Evolutionary conservation across 2,888 invertebrate species (phyloP).

Genomic region (Cetonia aurata): DNA sequence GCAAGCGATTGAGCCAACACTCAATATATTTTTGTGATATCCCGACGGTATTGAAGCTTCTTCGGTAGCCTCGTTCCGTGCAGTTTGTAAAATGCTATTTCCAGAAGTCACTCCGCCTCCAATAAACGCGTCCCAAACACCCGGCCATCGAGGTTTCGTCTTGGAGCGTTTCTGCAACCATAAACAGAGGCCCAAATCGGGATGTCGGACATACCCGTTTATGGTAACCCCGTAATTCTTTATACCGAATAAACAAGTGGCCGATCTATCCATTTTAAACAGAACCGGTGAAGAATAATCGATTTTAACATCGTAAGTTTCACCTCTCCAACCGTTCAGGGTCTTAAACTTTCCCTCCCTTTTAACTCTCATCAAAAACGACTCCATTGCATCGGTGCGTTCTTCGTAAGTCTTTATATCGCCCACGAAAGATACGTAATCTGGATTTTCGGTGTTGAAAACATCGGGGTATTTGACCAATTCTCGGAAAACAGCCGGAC

Average conservation of each 20-base stretch:
- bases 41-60: slow-evolving; percentile 7
- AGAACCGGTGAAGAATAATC: neutral
- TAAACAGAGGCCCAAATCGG: slow-evolving; percentile 15
- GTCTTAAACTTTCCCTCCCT: neutral
- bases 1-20: slow-evolving; percentile 6
- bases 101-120: slow-evolving; percentile 9
- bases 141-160: slow-evolving; percentile 8
- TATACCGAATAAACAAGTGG: slow-evolving; percentile 19
- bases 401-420: slow-evolving; percentile 3
- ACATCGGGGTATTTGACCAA: neutral
- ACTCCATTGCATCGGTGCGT: slow-evolving; percentile 13
- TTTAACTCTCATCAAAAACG: slow-evolving; percentile 6
- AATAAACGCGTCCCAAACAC: slow-evolving; percentile 5
- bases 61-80: neutral
- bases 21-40: neutral
- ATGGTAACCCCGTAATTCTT: slow-evolving; percentile 25
- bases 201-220: slow-evolving; percentile 24
- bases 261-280: slow-evolving; percentile 20
- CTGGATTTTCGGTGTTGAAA: neutral
- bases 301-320: slow-evolving; percentile 17
- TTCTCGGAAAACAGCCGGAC: neutral
- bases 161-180: slow-evolving; percentile 29
- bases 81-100: neutral
- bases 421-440: neutral
- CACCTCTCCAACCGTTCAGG: slow-evolving; percentile 17